A percentile compares a stretch with the other conserved stretches of the same genome.
Conservation (phyloP, 2,888 invertebrate genomes). For the Drosophila meridiana region DNA sequence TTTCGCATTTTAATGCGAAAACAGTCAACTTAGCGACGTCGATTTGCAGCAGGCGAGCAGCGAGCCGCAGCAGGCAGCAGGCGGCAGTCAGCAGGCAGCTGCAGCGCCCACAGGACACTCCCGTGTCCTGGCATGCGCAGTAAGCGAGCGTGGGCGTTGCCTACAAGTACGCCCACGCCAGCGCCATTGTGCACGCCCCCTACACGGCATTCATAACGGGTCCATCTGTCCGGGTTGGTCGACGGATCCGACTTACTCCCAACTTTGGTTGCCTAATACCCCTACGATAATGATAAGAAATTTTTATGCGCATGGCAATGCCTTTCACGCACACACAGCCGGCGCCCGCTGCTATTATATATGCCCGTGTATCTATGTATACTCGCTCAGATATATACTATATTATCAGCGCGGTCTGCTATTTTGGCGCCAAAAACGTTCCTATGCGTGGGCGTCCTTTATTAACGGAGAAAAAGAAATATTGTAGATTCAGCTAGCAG, state of each 20-base stretch:
- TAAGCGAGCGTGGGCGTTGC: slow-evolving; percentile 23
- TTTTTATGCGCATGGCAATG: slow-evolving; percentile 64
- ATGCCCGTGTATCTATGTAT: slow-evolving; percentile 11
- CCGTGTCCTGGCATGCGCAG: slow-evolving; percentile 58
- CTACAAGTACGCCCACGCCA: background rate
- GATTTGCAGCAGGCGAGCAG: slow-evolving; percentile 81
- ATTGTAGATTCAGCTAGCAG: slow-evolving; percentile 81
- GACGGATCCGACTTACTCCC: slow-evolving; percentile 69
- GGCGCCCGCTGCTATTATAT: slow-evolving; percentile 1
- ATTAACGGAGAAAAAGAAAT: slow-evolving; percentile 82
- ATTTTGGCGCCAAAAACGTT: slow-evolving; percentile 63
- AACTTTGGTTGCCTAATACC: slow-evolving; percentile 83
- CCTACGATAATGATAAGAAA: slow-evolving; percentile 84
- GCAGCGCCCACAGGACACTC: slow-evolving; percentile 1
- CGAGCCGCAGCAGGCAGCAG: slow-evolving; percentile 1
- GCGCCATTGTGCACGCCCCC: slow-evolving; percentile 1
- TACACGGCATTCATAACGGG: slow-evolving; percentile 10
- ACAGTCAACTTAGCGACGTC: slow-evolving; percentile 85
- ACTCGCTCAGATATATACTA: slow-evolving; percentile 17
- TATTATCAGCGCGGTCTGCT: slow-evolving; percentile 63
- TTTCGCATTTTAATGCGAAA: slow-evolving; percentile 84
- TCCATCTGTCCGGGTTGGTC: slow-evolving; percentile 25
- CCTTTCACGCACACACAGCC: slow-evolving; percentile 3
- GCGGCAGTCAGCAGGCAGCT: background rate
- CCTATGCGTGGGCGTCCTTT: slow-evolving; percentile 81